Base-by-base conservation (phyloP, 2,113 vertebrate genomes). In the Glaucomys volans region DNA sequence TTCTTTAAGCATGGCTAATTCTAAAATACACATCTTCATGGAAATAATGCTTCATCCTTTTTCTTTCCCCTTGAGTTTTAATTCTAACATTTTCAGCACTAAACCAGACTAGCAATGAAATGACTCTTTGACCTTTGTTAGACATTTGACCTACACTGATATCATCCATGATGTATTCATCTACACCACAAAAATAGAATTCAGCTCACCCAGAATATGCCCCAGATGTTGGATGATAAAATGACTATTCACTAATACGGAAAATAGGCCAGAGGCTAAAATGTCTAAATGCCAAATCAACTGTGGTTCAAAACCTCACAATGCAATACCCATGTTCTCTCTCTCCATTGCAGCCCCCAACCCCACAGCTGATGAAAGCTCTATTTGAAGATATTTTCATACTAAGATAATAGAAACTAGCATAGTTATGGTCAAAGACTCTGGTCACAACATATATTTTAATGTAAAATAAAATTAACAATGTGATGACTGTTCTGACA, bases 361-460 rank as follows among this genome's bases (percentile, higher is more conserved):
- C 0, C 3, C 18, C 35, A 32, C 47, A 77, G 14, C n/a, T 79
- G 37, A 97, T 89, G 92, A 94, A 95, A 0, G 0, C 81, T 95
- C 80, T 86, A 76, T 86, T 52, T 95, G 14, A 93, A 96, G 95
- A 96, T 17, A 54, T n/a, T 97, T 93, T 12, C 69, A 75, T 77
- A 94, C 92, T 96, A 95, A 98, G 44, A 95, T 91, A 47, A 83
- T 52, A 77, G 94, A 72, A 94, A 89, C 71, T 90, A 95, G 96
- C 74, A 96, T 11, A 74, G 97, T 96, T 95, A 94, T 11, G 0
- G 0, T 24, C 44, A 62, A 59, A 44, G 42, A 42, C 32, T 81
- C 75, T 95, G 30, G 77, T 66, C 52, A 30, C 57, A 37, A 71
- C 37, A 90, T 22, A 57, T 69, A 92, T 40, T 84, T 95, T 87